Conservation (phyloP, 2,888 invertebrate genomes). For the Candidula unifasciata region DNA sequence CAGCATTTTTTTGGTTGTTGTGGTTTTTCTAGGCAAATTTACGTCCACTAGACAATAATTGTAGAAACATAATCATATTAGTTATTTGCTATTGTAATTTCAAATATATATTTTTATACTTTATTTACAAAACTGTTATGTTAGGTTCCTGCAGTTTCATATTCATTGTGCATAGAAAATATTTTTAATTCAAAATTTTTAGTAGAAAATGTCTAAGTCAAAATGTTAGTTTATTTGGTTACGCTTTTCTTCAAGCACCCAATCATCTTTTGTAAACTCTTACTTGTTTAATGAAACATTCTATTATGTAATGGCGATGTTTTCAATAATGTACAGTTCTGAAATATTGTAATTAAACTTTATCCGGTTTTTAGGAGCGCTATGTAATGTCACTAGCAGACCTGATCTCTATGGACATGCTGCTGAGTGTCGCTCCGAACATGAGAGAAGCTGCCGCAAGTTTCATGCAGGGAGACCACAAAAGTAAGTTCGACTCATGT, state of each 20-base stretch:
- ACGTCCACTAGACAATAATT: too few relatives aligned
- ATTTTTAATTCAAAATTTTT: background rate
- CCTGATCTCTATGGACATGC: conserved; percentile 89
- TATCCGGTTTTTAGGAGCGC: conserved; percentile 81
- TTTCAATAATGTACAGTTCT: background rate
- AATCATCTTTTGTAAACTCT: too few relatives aligned
- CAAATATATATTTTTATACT: too few relatives aligned
- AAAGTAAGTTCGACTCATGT: conserved; percentile 66
- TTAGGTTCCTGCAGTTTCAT: too few relatives aligned
- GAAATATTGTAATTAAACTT: background rate
- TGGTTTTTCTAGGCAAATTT: too few relatives aligned
- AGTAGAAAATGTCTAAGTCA: background rate
- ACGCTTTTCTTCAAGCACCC: background rate
- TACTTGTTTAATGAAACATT: too few relatives aligned
- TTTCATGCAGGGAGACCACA: conserved; percentile 75
- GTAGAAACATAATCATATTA: too few relatives aligned
- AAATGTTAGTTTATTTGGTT: background rate
- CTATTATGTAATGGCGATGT: background rate
- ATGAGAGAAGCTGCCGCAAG: conserved; percentile 81
- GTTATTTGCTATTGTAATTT: too few relatives aligned
- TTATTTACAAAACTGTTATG: too few relatives aligned
- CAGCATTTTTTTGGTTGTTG: too few relatives aligned
- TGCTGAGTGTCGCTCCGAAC: conserved; percentile 86
- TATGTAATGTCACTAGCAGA: conserved; percentile 91
- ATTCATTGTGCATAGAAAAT: too few relatives aligned